phyloP scores from a whole-genome alignment of 2,113 vertebrate genomes.

The Podarcis muralis region DNA sequence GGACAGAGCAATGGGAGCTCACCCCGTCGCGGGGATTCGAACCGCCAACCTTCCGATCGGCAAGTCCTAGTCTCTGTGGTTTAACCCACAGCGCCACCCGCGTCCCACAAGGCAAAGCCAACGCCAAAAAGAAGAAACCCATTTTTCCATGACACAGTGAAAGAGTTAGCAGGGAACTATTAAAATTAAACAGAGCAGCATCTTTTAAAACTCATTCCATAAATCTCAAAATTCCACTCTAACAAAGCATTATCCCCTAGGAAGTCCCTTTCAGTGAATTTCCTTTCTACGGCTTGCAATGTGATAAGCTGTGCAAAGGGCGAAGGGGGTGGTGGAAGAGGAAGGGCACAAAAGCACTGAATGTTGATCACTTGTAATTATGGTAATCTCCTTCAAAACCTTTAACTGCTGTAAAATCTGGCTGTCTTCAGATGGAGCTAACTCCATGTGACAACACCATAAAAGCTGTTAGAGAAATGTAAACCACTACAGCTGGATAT shows the following conservation, averaged over 20 bases:
- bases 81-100: no score
- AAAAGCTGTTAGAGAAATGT: constrained; percentile 53
- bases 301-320: constrained; percentile 8
- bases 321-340: background rate
- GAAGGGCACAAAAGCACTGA: constrained; percentile 43
- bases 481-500: constrained; percentile 41
- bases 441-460: constrained; percentile 41
- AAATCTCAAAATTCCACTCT: background rate
- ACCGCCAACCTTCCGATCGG: no score
- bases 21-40: no score
- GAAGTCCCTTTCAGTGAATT: constrained; percentile 22
- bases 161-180: constrained; percentile 22
- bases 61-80: no score
- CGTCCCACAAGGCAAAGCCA: background rate
- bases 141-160: background rate
- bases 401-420: constrained; percentile 61
- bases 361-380: constrained; percentile 71
- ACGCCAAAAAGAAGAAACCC: no score
- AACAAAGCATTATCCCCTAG: constrained; percentile 27
- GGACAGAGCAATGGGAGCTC: no score
- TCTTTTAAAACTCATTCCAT: constrained; percentile 35
- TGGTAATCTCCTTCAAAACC: constrained; percentile 67
- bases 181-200: background rate
- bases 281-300: constrained; percentile 9
- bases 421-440: constrained; percentile 67